Percentiles rank a stretch among this genome's conserved stretches.
Conservation (phyloP, 2,113 vertebrate genomes). For the Chaetura pelagica region DNA sequence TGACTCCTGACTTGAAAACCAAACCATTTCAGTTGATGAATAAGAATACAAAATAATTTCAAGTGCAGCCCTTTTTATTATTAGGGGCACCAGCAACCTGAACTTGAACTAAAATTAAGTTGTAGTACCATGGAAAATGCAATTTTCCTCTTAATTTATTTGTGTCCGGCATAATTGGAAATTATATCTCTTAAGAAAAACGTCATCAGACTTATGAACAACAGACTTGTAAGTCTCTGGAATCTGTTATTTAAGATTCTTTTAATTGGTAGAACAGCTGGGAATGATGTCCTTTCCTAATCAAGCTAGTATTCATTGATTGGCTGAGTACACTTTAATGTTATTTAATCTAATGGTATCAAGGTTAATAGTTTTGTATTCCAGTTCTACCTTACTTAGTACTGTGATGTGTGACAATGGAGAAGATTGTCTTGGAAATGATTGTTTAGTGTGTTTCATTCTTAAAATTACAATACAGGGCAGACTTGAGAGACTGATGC, state of each 20-base stretch:
- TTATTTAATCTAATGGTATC: not conserved
- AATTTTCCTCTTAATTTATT: not conserved
- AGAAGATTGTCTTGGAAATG: not conserved
- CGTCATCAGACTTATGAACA: not conserved
- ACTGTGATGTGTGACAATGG: not conserved
- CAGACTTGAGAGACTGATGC: not conserved
- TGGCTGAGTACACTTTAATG: not conserved
- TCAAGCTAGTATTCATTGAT: not conserved
- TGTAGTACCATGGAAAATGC: not conserved
- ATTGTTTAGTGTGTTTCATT: not conserved
- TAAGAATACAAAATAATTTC: not conserved
- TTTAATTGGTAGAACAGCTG: not conserved
- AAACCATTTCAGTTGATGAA: accelerated
- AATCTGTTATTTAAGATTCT: not conserved
- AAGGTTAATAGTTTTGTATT: not conserved
- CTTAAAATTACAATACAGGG: not conserved
- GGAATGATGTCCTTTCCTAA: not conserved
- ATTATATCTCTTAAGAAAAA: not conserved
- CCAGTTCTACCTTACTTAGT: not conserved
- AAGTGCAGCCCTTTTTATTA: not conserved
- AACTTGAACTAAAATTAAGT: not conserved
- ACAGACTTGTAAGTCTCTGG: not conserved
- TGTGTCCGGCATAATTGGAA: not conserved
- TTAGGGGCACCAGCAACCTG: not conserved
- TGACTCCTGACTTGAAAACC: not conserved